Evolutionary conservation across 2,113 vertebrate genomes (phyloP).

Genomic region (Zosterops pallidus): DNA sequence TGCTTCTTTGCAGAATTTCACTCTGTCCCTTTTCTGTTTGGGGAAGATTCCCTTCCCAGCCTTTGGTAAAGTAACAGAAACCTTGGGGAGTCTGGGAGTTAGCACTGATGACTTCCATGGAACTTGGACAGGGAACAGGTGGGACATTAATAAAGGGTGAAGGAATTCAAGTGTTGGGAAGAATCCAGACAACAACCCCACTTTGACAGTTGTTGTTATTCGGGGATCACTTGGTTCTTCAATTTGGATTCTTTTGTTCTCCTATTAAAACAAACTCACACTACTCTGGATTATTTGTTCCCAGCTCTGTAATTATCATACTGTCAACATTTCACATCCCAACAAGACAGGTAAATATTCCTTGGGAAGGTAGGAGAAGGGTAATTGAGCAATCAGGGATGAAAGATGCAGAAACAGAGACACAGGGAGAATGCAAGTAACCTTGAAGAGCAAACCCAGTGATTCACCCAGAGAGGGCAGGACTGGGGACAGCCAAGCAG

Average conservation of each 20-base stretch:
- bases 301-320: background rate
- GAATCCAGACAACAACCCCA: background rate
- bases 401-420: conserved; percentile 22
- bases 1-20: background rate
- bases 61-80: background rate
- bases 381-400: conserved; percentile 49
- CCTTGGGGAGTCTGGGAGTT: accelerated
- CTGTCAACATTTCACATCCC: conserved; percentile 15
- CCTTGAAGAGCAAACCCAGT: background rate
- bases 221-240: background rate
- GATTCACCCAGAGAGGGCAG: background rate
- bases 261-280: background rate
- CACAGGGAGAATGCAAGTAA: conserved; percentile 10
- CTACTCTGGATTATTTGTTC: conserved; percentile 25
- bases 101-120: background rate
- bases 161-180: background rate
- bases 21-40: background rate
- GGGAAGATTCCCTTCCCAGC: background rate
- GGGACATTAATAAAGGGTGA: accelerated
- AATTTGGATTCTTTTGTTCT: background rate
- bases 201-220: background rate
- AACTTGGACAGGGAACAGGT: background rate
- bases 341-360: conserved; percentile 43
- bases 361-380: conserved; percentile 1
- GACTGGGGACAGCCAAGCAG: background rate